Evolutionary conservation across 2,113 vertebrate species (phyloP).

Genomic region (Mandrillus leucophaeus): DNA sequence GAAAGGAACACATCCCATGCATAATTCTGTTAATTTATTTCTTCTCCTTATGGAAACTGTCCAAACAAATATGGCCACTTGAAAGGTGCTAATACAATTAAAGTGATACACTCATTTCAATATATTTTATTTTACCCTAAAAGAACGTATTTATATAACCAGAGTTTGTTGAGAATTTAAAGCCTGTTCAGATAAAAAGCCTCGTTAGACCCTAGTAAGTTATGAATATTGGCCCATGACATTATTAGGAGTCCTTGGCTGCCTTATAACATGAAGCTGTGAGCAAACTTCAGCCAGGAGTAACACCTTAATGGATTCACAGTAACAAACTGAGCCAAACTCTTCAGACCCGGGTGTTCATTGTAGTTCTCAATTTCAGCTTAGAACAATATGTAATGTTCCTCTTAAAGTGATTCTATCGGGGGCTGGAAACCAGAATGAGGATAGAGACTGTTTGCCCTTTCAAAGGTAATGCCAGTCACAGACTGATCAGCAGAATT

Average conservation of each 20-base stretch:
- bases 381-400: not conserved
- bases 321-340: not conserved
- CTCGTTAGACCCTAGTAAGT: not conserved
- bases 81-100: slow-evolving; percentile 44
- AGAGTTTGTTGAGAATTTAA: not conserved
- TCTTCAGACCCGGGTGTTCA: not conserved
- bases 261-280: not conserved
- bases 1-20: slow-evolving; percentile 21
- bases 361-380: not conserved
- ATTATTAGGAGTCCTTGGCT: not conserved
- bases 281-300: not conserved
- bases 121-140: slow-evolving; percentile 43
- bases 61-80: slow-evolving; percentile 43
- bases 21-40: slow-evolving; percentile 55
- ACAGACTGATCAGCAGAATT: not conserved
- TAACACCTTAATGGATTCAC: not conserved
- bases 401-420: not conserved
- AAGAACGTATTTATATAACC: not conserved
- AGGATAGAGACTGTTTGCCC: not conserved
- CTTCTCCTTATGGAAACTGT: not conserved
- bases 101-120: slow-evolving; percentile 18
- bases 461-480: not conserved
- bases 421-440: not conserved
- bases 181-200: slow-evolving; percentile 31
- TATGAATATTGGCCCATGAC: not conserved